These are phyloP conservation scores for Tenualosa ilisha DNA, from an alignment of 2,797 vertebrate genomes.

Conservation along the genomic window DNA sequence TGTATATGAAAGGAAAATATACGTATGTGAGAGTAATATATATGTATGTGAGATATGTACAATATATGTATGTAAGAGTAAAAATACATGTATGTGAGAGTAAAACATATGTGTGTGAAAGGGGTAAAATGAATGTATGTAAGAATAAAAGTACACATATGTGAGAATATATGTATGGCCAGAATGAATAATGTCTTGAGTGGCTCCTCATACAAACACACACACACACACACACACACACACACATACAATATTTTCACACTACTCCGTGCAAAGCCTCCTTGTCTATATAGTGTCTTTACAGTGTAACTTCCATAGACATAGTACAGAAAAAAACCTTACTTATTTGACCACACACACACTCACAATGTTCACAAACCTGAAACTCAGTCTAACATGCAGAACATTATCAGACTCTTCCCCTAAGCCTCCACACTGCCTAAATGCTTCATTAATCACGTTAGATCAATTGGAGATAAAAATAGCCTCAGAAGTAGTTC, in stretches of 20 bases:
- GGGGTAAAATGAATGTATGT: too few relatives aligned
- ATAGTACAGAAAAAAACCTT: background rate
- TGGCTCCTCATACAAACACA: too few relatives aligned
- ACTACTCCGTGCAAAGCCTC: background rate
- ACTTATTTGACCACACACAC: background rate
- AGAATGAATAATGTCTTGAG: too few relatives aligned
- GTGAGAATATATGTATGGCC: too few relatives aligned
- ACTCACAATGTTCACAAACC: background rate
- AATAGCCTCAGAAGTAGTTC: background rate
- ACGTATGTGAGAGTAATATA: too few relatives aligned
- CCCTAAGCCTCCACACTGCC: background rate
- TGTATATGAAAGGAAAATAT: too few relatives aligned
- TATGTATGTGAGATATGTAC: too few relatives aligned
- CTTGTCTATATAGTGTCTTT: background rate
- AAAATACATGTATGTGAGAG: too few relatives aligned
- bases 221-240: slow-evolving; percentile 23
- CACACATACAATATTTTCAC: too few relatives aligned
- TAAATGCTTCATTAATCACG: slow-evolving; percentile 4
- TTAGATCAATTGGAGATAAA: background rate
- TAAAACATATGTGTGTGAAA: too few relatives aligned
- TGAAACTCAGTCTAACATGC: background rate
- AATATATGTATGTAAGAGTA: too few relatives aligned
- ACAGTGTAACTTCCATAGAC: background rate
- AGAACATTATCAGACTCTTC: background rate
- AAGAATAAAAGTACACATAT: too few relatives aligned